Evolutionary conservation across 2,113 vertebrate genomes (phyloP).

Genomic region (Ursus arctos): DNA sequence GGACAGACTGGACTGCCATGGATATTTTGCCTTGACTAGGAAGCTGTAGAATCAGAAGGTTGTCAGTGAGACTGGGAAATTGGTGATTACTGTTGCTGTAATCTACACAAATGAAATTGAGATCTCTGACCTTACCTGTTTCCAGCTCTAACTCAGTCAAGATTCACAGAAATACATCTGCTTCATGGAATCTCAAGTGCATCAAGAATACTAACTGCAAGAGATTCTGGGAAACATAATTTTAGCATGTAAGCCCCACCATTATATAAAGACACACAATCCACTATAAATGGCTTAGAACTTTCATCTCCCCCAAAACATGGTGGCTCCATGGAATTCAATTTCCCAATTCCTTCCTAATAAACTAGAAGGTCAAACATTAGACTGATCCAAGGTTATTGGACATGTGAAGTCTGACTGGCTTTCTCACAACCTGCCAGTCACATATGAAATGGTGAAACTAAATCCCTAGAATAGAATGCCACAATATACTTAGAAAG

Average conservation of each 20-base stretch:
- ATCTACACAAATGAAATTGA: neutral
- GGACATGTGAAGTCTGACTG: neutral
- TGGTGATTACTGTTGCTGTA: neutral
- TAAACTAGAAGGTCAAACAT: neutral
- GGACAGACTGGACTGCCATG: neutral
- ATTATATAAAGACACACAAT: neutral
- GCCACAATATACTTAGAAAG: neutral
- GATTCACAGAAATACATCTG: neutral
- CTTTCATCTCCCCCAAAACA: neutral
- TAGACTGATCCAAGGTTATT: neutral
- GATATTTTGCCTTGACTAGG: neutral
- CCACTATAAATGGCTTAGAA: neutral
- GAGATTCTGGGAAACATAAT: neutral
- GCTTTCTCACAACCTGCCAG: neutral
- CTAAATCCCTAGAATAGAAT: neutral
- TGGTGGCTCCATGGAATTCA: neutral
- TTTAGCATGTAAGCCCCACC: neutral
- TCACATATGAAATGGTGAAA: neutral
- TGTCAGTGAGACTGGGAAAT: neutral
- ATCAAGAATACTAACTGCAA: neutral
- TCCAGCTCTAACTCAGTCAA: neutral
- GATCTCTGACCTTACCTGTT: neutral
- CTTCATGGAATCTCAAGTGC: neutral
- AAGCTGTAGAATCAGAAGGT: neutral
- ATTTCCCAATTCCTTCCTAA: neutral